Evolutionary conservation across 2,113 vertebrate genomes (phyloP).

Genomic region (Antidorcas marsupialis): DNA sequence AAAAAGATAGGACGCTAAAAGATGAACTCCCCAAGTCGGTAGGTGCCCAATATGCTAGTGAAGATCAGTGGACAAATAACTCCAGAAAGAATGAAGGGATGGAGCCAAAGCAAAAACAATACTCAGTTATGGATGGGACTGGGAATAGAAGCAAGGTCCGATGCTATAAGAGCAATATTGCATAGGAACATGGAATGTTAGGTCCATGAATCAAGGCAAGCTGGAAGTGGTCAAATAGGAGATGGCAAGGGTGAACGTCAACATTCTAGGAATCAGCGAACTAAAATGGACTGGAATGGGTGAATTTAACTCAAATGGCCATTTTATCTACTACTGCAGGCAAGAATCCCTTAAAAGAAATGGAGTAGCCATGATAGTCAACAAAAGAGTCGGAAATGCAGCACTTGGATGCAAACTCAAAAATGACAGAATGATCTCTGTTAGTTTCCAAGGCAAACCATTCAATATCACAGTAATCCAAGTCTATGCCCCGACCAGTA

Average conservation of each 20-base stretch:
- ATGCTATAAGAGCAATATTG: not conserved
- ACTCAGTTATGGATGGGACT: not conserved
- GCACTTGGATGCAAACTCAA: no score
- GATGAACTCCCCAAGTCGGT: not conserved
- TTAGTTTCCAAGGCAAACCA: no score
- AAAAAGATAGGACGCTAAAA: not conserved
- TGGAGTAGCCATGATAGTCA: no score
- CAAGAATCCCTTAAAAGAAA: no score
- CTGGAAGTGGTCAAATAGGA: not conserved
- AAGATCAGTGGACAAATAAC: not conserved
- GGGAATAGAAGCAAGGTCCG: rapidly evolving
- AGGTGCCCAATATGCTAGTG: not conserved
- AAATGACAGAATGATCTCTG: no score
- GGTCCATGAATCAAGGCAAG: not conserved
- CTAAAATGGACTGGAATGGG: no score
- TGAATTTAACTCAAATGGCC: no score
- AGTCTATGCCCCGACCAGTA: no score
- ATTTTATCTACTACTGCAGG: no score
- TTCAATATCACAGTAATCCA: no score
- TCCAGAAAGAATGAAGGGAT: not conserved
- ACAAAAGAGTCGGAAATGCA: no score
- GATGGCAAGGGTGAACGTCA: not conserved
- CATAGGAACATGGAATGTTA: not conserved
- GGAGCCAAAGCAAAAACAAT: not conserved
- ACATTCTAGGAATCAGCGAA: no score